These are phyloP conservation scores for Delphinus delphis DNA, from an alignment of 2,113 vertebrate genomes.

Conservation along the genomic window DNA sequence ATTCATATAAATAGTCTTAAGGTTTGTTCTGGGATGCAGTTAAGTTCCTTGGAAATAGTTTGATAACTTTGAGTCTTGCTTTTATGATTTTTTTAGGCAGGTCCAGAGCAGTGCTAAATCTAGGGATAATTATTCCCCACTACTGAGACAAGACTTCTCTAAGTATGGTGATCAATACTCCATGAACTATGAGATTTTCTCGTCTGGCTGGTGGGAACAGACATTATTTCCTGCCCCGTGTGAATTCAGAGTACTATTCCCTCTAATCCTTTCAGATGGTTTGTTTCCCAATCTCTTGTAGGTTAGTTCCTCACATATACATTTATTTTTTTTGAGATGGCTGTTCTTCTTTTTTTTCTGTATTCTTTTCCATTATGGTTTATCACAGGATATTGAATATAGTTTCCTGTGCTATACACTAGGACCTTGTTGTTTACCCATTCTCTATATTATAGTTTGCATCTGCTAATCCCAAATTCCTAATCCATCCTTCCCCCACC, in stretches of 20 bases:
- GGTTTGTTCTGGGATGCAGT: neutral
- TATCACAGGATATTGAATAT: too few relatives aligned
- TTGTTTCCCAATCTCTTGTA: neutral
- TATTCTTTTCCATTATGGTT: too few relatives aligned
- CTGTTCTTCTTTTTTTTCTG: too few relatives aligned
- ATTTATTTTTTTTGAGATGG: too few relatives aligned
- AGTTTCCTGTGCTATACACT: too few relatives aligned
- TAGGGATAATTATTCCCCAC: neutral
- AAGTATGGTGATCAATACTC: neutral
- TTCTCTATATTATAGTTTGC: too few relatives aligned
- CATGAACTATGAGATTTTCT: neutral
- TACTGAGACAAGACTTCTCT: neutral
- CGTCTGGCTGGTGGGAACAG: neutral
- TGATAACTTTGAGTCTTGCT: neutral
- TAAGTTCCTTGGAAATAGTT: neutral
- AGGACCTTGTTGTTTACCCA: too few relatives aligned
- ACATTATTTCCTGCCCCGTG: neutral
- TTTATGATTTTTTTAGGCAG: neutral
- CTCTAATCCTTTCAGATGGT: neutral
- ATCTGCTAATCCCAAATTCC: too few relatives aligned
- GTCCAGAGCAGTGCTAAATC: neutral
- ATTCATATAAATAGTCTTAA: neutral
- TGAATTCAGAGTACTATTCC: neutral
- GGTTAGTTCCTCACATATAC: neutral
- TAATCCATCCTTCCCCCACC: too few relatives aligned